Evolutionary conservation across 2,113 vertebrate genomes (phyloP), one percentile per base, ranked within the genome.

Genomic region (Lepus timidus): DNA sequence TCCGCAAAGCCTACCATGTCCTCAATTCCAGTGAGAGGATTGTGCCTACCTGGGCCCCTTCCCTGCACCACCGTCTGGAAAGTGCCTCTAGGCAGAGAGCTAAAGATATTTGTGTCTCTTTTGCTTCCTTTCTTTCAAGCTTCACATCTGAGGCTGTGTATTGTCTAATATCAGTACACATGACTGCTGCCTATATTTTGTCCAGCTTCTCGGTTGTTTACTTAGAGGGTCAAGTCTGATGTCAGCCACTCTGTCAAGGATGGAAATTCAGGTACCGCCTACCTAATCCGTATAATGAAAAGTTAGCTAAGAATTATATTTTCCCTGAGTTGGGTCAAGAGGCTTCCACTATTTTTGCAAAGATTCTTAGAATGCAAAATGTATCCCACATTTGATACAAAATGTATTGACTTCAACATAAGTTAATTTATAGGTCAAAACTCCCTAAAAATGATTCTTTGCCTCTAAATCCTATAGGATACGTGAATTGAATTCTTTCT

Each of bases 401-500:
- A 58, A 58, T 73, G 25, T 62, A 52, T 79, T 52, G 85, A 27
- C n/a, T 55, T 89, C 91, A 79, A 81, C 61, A n/a, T 75, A 88
- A 90, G 67, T 76, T 87, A 87, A 75, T 36, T 58, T 68, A 39
- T 17, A 85, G 51, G 51, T 90, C 33, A 85, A 62, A 19, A 74
- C 1, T 39, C 61, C 62, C 90, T 80, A 74, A 81, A 61, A 78
- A 62, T 55, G 81, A 73, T 78, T 94, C 31, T 81, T 80, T 80
- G 74, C 64, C 36, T 94, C 36, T 80, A 83, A 93, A 58, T 89
- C 80, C 95, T 79, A 91, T 51, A 73, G 23, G 23, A 84, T 84
- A 44, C 27, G 95, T 55, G 20, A 76, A 96, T 31, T 85, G 17
- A 71, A 64, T 86, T 94, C 3, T 95, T 92, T 96, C 33, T 94